Base-by-base conservation (phyloP, 2,113 vertebrate species). In the Myanophis thanlyinensis region DNA sequence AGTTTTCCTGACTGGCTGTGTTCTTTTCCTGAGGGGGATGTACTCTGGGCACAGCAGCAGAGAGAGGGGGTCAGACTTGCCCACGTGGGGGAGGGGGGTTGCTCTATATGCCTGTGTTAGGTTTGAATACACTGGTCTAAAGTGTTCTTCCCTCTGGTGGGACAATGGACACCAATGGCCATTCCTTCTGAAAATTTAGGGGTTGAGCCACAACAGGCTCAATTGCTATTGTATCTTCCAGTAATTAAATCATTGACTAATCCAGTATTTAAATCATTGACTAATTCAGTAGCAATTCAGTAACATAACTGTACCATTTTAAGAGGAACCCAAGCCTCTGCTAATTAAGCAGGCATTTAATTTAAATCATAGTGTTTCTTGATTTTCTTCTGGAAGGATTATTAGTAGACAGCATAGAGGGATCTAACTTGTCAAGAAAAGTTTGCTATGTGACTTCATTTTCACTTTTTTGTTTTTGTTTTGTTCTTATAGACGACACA, bases 401-500 rank as follows among this genome's bases (percentile, higher is more conserved):
- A 56, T 54, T 86, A 48, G 35, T 15, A 59, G 44, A 20, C 53
- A 54, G 35, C 5, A 51, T 46, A 23, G 0, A 3, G n/a, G 23
- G 44, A 62, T 87, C 25, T 73, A 40, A 52, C 30, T 35, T 30
- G 40, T 47, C 6, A 47, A 25, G 8, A 92, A 48, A 46, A 87
- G 27, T 56, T 85, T 89, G 3, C n/a, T 59, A 27, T 40, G 4
- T 3, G 1, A 90, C 0, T 59, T n/a, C 3, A 0, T 87, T 91
- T 89, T 4, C 5, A 51, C 49, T 88, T 94, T 80, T 59, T 93
- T 40, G 3, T 35, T 35, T 84, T 89, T 91, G 20, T 59, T 94
- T 93, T 89, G 92, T 92, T 96, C 91, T 96, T 93, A 35, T 94
- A 99, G 98, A 98, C 62, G 98, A 99, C 88, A 98, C 98, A 4